Conservation (phyloP, 2,797 vertebrate species). For the Micropoecilia bifurca region DNA sequence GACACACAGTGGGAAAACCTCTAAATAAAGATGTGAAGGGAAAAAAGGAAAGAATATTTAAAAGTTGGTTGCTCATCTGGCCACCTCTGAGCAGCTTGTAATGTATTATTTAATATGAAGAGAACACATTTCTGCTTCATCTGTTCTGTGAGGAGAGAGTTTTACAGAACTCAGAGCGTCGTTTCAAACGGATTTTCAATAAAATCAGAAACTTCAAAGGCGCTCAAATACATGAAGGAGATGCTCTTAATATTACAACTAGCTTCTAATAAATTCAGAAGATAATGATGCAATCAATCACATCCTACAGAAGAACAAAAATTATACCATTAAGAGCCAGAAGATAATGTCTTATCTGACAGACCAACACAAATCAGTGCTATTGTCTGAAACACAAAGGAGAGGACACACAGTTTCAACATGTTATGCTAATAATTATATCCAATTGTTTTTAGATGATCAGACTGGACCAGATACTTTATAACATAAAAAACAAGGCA, state of each 20-base stretch:
- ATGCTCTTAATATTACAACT: background rate
- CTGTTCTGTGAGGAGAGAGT: background rate
- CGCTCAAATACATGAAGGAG: background rate
- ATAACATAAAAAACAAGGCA: background rate
- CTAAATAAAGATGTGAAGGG: background rate
- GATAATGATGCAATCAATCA: background rate
- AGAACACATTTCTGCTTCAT: background rate
- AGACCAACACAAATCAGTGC: background rate
- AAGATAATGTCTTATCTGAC: background rate
- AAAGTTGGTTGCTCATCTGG: background rate
- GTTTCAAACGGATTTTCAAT: background rate
- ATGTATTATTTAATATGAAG: slow-evolving; percentile 7
- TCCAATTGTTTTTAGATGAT: background rate
- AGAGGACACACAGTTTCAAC: background rate
- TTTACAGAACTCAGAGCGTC: background rate
- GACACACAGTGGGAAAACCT: background rate
- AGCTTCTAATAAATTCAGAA: background rate
- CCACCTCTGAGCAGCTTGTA: background rate
- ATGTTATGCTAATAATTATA: background rate
- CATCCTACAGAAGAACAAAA: background rate
- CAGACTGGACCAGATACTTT: background rate
- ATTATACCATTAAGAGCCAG: background rate
- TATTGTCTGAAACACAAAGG: background rate
- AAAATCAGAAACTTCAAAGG: background rate
- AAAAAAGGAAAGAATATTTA: background rate